Evolutionary conservation across 35 echinoderm and acorn worm species (phyloP).

Genomic region (Holothuria glaberrima): DNA sequence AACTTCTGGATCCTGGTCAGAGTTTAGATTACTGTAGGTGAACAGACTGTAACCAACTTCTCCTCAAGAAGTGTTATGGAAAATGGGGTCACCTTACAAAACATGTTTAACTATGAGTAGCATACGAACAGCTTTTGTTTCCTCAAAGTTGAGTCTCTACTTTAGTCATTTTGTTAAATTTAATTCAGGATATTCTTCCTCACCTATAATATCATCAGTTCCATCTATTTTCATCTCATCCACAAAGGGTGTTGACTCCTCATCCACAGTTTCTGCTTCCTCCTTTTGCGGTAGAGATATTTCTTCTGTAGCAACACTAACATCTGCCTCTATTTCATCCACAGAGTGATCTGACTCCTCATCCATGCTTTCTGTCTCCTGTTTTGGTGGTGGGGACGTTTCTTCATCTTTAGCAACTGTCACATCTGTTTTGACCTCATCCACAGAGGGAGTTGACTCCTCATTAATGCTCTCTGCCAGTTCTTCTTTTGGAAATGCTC

Average conservation of each 20-base stretch:
- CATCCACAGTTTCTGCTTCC: background rate
- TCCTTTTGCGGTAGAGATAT: background rate
- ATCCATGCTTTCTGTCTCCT: background rate
- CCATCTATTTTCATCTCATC: background rate
- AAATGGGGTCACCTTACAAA: too few species aligned
- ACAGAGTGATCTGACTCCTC: background rate
- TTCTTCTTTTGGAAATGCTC: too few species aligned
- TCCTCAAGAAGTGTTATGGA: too few species aligned
- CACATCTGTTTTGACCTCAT: background rate
- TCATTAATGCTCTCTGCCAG: background rate
- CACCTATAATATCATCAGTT: background rate
- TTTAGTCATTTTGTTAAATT: too few species aligned
- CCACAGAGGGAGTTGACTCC: background rate
- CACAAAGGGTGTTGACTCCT: background rate
- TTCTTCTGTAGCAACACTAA: background rate
- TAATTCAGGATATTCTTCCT: background rate
- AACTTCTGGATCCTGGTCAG: too few species aligned
- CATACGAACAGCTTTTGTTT: too few species aligned
- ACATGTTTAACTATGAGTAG: too few species aligned
- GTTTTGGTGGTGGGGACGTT: background rate
- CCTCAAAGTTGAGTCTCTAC: too few species aligned
- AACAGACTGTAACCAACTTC: too few species aligned
- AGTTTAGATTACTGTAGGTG: too few species aligned
- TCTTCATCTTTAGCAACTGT: background rate
- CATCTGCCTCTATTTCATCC: background rate